Percentiles rank a stretch among this genome's conserved stretches.
Conservation (phyloP, 2,888 invertebrate species). For the Catocala sponsa region DNA sequence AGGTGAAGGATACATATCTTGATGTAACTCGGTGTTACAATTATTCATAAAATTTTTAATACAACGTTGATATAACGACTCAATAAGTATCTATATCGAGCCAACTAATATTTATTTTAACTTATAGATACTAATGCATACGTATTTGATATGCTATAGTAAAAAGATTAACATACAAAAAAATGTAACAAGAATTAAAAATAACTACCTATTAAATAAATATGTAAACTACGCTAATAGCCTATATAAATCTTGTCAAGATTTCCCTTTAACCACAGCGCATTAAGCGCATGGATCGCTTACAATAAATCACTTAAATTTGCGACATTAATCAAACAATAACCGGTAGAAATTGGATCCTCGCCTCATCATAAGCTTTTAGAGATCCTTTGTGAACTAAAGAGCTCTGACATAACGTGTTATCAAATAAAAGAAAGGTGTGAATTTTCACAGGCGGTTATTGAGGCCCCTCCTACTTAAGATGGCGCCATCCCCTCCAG, state of each 20-base stretch:
- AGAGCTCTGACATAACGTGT: slow-evolving; percentile 86
- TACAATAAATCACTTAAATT: slow-evolving; percentile 79
- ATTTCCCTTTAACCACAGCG: slow-evolving; percentile 35
- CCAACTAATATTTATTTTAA: too few species aligned
- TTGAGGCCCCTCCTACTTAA: slow-evolving; percentile 81
- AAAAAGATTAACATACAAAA: not conserved
- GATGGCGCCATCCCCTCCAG: slow-evolving; percentile 84
- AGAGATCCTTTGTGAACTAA: slow-evolving; percentile 84
- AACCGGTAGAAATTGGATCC: slow-evolving; percentile 79
- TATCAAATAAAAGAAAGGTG: slow-evolving; percentile 88
- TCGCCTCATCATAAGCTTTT: slow-evolving; percentile 85
- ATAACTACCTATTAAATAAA: not conserved
- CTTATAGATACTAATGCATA: too few species aligned
- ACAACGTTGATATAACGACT: too few species aligned
- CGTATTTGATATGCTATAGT: too few species aligned
- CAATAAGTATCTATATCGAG: too few species aligned
- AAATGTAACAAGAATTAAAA: not conserved
- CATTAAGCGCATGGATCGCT: slow-evolving; percentile 56
- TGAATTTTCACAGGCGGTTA: slow-evolving; percentile 85
- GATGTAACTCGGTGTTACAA: too few species aligned
- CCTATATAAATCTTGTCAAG: slow-evolving; percentile 15
- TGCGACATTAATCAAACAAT: slow-evolving; percentile 83
- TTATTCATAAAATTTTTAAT: too few species aligned
- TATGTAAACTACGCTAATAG: not conserved
- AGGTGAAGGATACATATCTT: too few species aligned